Percentiles rank a stretch among this genome's conserved stretches.
Evolutionary conservation across 2,888 invertebrate genomes (phyloP).

Genomic region (Dynastes hyllus): DNA sequence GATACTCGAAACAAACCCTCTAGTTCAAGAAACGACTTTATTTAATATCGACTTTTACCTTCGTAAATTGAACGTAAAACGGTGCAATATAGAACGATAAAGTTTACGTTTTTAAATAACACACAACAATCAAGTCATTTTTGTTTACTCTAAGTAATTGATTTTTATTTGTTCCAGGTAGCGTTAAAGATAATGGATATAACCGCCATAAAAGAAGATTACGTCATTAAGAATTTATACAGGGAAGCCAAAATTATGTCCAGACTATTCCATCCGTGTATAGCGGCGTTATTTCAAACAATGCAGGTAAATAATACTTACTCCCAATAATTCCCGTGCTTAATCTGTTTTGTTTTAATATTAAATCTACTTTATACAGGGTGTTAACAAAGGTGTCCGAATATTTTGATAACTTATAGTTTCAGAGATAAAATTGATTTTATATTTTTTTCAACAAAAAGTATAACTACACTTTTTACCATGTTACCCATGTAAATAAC

Average conservation of each 20-base stretch:
- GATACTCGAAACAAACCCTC: background rate
- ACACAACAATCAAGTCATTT: no score
- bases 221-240: constrained; percentile 81
- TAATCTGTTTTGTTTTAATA: no score
- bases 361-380: no score
- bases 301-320: constrained; percentile 73
- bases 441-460: no score
- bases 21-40: background rate
- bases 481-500: no score
- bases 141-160: no score
- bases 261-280: constrained; percentile 81
- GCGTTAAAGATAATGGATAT: constrained; percentile 85
- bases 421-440: no score
- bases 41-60: background rate
- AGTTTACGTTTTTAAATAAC: no score
- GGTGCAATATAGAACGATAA: background rate
- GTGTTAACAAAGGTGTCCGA: no score
- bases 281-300: constrained; percentile 82
- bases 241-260: constrained; percentile 83
- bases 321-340: background rate
- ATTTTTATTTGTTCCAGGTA: constrained; percentile 72
- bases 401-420: no score
- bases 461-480: no score
- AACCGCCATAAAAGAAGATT: constrained; percentile 81
- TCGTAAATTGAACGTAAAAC: background rate